Evolutionary conservation across 1,140 invertebrate genomes (phyloP), one percentile per base, ranked within the genome.

Genomic region (Cylas formicarius): DNA sequence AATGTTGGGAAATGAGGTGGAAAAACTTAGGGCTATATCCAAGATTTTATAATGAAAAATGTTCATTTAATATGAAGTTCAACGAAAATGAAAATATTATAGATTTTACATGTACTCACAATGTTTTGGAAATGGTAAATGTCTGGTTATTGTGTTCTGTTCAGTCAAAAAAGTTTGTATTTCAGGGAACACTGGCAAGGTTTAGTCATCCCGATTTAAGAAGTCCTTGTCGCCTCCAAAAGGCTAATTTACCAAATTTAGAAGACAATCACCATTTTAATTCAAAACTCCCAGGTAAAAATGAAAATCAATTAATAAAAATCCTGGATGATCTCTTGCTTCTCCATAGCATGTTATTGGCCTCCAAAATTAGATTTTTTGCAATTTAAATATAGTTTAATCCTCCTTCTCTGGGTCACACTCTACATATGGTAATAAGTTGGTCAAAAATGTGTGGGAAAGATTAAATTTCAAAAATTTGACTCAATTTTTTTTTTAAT

Each of bases 111-210:
- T 49, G 40, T 41, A 32, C 51, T 4, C 21, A 28, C n/a, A 55
- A 53, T 48, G 21, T 57, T 7, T 45, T 55, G 19, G 52, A 58
- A 44, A 24, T 55, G 43, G 54, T 58, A 53, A 44, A 33, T 20
- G 17, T 16, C 18, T 10, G n/a, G 27, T 40, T 37, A 10, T 31
- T 5, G 4, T 13, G 29, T 6, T 7, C 29, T 31, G 11, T 31
- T 31, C 4, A 35, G 14, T 11, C 23, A 9, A 33, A 43, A 33
- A 31, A 32, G 32, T 29, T 50, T 43, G 4, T 42, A 9, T 33
- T 51, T 47, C 50, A 59, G 55, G 57, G 59, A 4, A 53, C 29
- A 6, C 24, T 59, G 14, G 51, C 55, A 3, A 46, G 43, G 33
- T 53, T 56, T 45, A 48, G 44, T 8, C 38, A 31, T 11, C 53